These are phyloP conservation scores for Zaprionus capensis DNA, from an alignment of 1,140 invertebrate species.

Conservation along the genomic window DNA sequence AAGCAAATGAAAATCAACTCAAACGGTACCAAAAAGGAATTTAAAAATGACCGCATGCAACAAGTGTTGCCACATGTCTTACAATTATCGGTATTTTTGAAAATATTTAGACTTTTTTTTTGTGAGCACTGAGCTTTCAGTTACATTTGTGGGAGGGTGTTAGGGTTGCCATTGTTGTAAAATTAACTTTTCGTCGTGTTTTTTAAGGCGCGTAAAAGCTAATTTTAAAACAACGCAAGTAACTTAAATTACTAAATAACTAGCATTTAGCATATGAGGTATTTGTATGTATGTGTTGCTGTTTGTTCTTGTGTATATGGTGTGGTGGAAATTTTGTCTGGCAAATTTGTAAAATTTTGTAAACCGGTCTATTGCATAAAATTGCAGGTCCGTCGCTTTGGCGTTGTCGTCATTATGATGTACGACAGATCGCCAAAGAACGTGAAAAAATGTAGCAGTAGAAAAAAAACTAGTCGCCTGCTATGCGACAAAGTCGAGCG, in stretches of 20 bases:
- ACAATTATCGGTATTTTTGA: background rate
- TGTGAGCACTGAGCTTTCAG: constrained; percentile 54
- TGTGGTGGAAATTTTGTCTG: constrained; percentile 78
- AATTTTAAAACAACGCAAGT: constrained; percentile 69
- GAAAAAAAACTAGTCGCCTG: constrained; percentile 63
- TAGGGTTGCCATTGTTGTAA: constrained; percentile 62
- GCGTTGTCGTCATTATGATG: constrained; percentile 10
- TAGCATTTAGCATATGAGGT: constrained; percentile 61
- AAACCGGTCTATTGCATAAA: constrained; percentile 85
- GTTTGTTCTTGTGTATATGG: constrained; percentile 43
- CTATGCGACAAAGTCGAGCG: constrained; percentile 96
- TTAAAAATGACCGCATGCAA: constrained; percentile 26
- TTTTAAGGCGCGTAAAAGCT: constrained; percentile 46
- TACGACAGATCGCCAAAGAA: constrained; percentile 27
- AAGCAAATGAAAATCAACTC: constrained; percentile 46
- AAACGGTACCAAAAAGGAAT: constrained; percentile 19
- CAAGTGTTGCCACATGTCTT: constrained; percentile 18
- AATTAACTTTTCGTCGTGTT: constrained; percentile 57
- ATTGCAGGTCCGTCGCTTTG: constrained; percentile 77
- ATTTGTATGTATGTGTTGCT: constrained; percentile 51
- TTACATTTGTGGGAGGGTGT: constrained; percentile 35
- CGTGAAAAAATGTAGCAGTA: constrained; percentile 70
- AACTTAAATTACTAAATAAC: constrained; percentile 78
- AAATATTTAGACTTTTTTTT: constrained; percentile 26
- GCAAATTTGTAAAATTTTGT: constrained; percentile 76